Percentiles rank a stretch among this genome's conserved stretches.
These are phyloP conservation scores for Eupithecia tripunctaria DNA, from an alignment of 2,888 invertebrate species.

Conservation along the genomic window DNA sequence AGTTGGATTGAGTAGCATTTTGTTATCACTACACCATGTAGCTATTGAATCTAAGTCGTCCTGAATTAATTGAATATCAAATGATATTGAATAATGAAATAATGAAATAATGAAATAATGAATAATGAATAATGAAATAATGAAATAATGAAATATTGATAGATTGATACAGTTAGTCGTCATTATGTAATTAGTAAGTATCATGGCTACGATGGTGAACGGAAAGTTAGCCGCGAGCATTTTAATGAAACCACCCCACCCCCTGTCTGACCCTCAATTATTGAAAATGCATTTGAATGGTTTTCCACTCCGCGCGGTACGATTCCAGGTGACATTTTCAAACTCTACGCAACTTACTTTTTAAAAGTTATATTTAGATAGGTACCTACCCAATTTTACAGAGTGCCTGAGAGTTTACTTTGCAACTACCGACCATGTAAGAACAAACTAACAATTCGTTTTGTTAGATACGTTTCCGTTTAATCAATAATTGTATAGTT, in stretches of 20 bases:
- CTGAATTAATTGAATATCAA: too few relatives aligned
- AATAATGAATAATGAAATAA: too few relatives aligned
- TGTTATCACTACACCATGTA: too few relatives aligned
- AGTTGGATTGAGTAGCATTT: too few relatives aligned
- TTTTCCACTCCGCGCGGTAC: slow-evolving; percentile 20
- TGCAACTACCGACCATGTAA: neutral
- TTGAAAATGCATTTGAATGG: slow-evolving; percentile 78
- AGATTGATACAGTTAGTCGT: neutral
- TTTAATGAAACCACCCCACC: slow-evolving; percentile 74
- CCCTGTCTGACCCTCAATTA: slow-evolving; percentile 84
- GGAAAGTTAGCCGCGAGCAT: slow-evolving; percentile 75
- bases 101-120: too few relatives aligned
- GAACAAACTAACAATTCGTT: too few relatives aligned
- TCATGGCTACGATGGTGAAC: slow-evolving; percentile 59
- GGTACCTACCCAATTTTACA: neutral
- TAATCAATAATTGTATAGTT: too few relatives aligned
- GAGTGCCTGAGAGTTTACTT: neutral
- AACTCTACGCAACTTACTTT: neutral
- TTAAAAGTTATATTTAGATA: neutral
- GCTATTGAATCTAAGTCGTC: too few relatives aligned
- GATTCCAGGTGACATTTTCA: neutral
- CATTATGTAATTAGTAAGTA: slow-evolving; percentile 32
- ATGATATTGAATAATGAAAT: too few relatives aligned
- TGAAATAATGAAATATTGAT: too few relatives aligned
- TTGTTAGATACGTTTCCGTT: too few relatives aligned